Percentiles rank a stretch among this genome's conserved stretches.
These are phyloP conservation scores for Allacma fusca DNA, from an alignment of 2,888 invertebrate genomes.

Conservation along the genomic window DNA sequence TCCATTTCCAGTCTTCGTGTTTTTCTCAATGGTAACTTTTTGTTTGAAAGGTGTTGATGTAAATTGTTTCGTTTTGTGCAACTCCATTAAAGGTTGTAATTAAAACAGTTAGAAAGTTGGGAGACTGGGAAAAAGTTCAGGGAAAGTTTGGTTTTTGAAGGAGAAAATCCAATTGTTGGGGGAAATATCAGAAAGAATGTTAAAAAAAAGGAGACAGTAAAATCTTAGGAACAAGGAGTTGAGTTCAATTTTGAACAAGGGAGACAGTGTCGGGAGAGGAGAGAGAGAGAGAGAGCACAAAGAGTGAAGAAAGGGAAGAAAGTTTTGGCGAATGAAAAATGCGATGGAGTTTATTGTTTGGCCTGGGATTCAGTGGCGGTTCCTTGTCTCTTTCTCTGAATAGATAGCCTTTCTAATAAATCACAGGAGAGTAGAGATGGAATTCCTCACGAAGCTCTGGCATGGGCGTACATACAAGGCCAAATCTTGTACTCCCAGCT, in stretches of 20 bases:
- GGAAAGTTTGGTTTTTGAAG: background rate
- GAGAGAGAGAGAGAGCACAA: conserved; percentile 11
- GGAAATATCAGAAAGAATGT: background rate
- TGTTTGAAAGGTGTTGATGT: background rate
- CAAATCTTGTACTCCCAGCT: background rate
- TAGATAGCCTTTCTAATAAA: conserved; percentile 42
- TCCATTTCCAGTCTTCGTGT: no score
- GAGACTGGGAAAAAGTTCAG: background rate
- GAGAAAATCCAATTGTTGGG: background rate
- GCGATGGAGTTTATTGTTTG: conserved; percentile 47
- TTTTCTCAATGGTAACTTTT: background rate
- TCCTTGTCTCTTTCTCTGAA: conserved; percentile 40
- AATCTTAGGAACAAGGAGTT: background rate
- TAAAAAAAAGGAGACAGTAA: conserved; percentile 6
- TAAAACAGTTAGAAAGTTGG: background rate
- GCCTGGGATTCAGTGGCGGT: conserved; percentile 46
- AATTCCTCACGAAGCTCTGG: conserved; percentile 22
- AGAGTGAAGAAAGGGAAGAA: conserved; percentile 17
- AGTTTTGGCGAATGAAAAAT: conserved; percentile 44
- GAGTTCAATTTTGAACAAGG: conserved; percentile 11
- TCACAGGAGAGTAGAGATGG: conserved; percentile 29
- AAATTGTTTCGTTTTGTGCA: background rate
- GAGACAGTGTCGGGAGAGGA: background rate
- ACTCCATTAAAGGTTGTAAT: background rate
- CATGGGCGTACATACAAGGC: background rate